Evolutionary conservation across 1,140 invertebrate species (phyloP), one percentile per base, ranked within the genome.

Genomic region (Tribolium madens): DNA sequence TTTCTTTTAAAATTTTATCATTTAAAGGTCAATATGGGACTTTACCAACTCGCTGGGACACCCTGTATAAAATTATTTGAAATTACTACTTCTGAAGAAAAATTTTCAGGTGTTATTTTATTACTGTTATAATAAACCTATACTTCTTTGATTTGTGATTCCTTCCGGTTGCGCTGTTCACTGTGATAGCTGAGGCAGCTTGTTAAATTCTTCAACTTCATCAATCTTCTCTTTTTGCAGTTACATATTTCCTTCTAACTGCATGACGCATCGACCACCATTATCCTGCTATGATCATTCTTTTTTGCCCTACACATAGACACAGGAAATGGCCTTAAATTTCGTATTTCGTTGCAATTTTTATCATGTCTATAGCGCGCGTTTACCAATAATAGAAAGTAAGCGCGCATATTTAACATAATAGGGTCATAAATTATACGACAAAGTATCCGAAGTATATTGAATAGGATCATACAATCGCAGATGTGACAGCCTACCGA

Each of bases 341-440:
- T 42, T 42, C 36, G n/a, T 7, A 42, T 42, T 26, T 3, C 21
- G 3, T 26, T 26, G 21, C 21, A 26, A 26, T 26, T 26, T 26
- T 26, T 26, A 57, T 21, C n/a, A 17, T 13, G 26, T 42, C 57
- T n/a, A 64, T n/a, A n/a, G n/a, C 18, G 10, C 52, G 7, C 10
- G 52, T 42, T 42, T 10, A 6, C 26, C 26, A 64, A 31, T 33
- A 64, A 64, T 64, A 64, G 57, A 64, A 64, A 33, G 57, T 64
- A 64, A 31, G 21, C 17, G 21, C 17, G 26, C 57, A 64, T 64
- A 57, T 64, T 50, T 64, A 64, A 64, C 57, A 64, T 64, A 64
- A 64, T 64, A 64, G 57, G 57, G 26, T 33, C 57, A 64, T 64
- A 64, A 64, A 64, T 64, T 64, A 64, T 33, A 64, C 12, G 57